phyloP scores from a whole-genome alignment of 2,113 vertebrate genomes.

The Pteropus alecto region DNA sequence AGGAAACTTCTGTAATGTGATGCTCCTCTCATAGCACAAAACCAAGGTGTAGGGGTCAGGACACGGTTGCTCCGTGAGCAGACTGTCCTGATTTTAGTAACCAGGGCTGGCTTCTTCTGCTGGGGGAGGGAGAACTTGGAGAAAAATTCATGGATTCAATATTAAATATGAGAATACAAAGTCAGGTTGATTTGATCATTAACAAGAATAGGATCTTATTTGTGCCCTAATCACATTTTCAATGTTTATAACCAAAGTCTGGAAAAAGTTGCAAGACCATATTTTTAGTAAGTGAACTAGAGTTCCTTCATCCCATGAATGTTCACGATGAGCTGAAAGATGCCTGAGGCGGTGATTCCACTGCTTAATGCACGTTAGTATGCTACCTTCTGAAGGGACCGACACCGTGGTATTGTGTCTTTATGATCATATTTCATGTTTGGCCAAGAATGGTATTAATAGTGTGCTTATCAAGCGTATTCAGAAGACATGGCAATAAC shows the following conservation, averaged over 20 bases:
- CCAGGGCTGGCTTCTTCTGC: neutral
- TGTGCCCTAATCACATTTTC: neutral
- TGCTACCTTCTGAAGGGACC: neutral
- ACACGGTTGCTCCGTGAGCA: neutral
- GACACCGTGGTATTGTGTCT: neutral
- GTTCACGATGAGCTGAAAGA: neutral
- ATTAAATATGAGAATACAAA: neutral
- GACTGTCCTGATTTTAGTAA: neutral
- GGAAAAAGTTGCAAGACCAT: neutral
- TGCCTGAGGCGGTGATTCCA: neutral
- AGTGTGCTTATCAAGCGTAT: neutral
- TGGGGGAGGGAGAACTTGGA: neutral
- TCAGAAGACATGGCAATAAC: neutral
- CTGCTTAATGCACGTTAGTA: neutral
- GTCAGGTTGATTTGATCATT: neutral
- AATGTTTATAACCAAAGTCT: neutral
- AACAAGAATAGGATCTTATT: neutral
- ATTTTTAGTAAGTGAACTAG: neutral
- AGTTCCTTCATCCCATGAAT: neutral
- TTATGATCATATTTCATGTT: neutral
- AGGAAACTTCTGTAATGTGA: neutral
- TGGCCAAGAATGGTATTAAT: neutral
- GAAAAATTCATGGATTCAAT: neutral
- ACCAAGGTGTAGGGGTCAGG: accelerated
- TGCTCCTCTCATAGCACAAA: too few species aligned